Percentiles rank a stretch among this genome's conserved stretches.
phyloP scores from a whole-genome alignment of 1,140 invertebrate species.

The Nebria ingens region DNA sequence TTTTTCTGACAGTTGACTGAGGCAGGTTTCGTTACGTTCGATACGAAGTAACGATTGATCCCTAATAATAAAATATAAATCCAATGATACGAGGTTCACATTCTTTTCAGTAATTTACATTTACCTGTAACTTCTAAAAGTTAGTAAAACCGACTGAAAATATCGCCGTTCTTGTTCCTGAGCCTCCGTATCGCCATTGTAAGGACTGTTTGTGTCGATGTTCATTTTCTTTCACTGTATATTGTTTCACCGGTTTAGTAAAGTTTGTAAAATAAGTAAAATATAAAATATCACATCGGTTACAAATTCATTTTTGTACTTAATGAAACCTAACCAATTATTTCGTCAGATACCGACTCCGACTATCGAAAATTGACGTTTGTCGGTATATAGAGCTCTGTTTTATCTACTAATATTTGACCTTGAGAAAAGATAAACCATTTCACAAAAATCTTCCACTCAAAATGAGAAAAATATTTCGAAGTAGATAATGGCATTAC shows the following conservation, averaged over 20 bases:
- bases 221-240: conserved; percentile 1
- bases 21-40: conserved; percentile 61
- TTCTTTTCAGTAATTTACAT: conserved; percentile 21
- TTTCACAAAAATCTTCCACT: too few species aligned
- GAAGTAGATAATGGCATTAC: too few species aligned
- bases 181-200: neutral
- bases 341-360: neutral
- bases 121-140: conserved; percentile 74
- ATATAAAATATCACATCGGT: neutral
- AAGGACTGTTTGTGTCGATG: neutral
- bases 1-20: conserved; percentile 56
- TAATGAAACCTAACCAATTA: neutral
- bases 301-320: neutral
- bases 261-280: neutral
- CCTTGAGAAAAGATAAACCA: too few species aligned
- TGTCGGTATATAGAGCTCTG: neutral
- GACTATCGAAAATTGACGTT: neutral
- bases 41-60: conserved; percentile 52
- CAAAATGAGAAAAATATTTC: too few species aligned
- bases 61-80: conserved; percentile 33
- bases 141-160: conserved; percentile 65
- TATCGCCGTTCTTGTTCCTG: conserved; percentile 53
- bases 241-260: too few species aligned
- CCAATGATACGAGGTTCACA: conserved; percentile 4
- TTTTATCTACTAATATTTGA: neutral